These are phyloP conservation scores for Cecropterus lyciades DNA, from an alignment of 1,140 invertebrate genomes.

Conservation along the genomic window DNA sequence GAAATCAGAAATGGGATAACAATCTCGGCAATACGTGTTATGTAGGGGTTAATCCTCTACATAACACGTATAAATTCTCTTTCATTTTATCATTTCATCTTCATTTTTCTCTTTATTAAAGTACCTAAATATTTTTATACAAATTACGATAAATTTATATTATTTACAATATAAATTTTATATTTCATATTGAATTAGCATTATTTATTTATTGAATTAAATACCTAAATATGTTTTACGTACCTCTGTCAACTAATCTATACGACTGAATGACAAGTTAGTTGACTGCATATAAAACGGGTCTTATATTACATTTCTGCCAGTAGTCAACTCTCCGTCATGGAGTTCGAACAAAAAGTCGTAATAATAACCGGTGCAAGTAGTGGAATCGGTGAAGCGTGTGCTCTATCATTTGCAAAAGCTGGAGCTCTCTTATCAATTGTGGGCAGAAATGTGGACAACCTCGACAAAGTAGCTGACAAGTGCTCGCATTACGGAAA, in stretches of 20 bases:
- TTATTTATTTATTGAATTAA: too few relatives aligned
- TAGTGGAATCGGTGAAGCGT: conserved; percentile 65
- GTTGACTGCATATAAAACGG: background rate
- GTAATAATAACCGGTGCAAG: conserved; percentile 70
- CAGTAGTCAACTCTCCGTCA: conserved; percentile 36
- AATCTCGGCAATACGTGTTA: too few relatives aligned
- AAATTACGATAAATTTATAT: too few relatives aligned
- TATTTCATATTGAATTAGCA: too few relatives aligned
- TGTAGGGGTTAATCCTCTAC: too few relatives aligned
- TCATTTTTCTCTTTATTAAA: too few relatives aligned
- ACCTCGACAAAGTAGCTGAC: conserved; percentile 76
- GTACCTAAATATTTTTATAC: too few relatives aligned
- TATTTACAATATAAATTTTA: too few relatives aligned
- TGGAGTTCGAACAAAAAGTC: conserved; percentile 66
- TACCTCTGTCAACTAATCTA: background rate
- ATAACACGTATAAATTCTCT: too few relatives aligned
- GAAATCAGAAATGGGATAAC: too few relatives aligned
- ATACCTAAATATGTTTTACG: too few relatives aligned
- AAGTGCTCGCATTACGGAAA: conserved; percentile 83
- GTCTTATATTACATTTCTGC: conserved; percentile 39
- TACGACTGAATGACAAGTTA: conserved; percentile 12
- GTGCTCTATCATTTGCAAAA: conserved; percentile 59
- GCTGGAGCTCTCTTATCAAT: conserved; percentile 53
- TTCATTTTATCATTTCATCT: too few relatives aligned
- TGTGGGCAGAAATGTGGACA: conserved; percentile 59